Conservation (phyloP, 2,797 vertebrate species). For the Corythornis leucogaster region DNA sequence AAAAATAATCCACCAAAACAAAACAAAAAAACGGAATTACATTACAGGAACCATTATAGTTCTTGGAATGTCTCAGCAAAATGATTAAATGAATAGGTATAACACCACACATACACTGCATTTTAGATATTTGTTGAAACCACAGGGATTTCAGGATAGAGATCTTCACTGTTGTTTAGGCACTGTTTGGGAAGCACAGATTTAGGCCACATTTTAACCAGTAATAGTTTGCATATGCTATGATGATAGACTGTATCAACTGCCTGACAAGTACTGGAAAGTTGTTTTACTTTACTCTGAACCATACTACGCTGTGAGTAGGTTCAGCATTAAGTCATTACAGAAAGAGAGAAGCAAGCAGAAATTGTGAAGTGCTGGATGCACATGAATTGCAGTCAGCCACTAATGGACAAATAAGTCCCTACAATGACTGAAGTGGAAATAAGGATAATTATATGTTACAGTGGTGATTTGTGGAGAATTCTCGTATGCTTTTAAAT, state of each 20-base stretch:
- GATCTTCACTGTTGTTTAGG: background rate
- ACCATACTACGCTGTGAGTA: background rate
- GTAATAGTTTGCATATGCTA: background rate
- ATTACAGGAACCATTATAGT: background rate
- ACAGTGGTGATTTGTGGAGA: background rate
- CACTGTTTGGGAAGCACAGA: background rate
- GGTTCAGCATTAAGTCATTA: background rate
- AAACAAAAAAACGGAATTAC: background rate
- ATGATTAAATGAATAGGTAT: background rate
- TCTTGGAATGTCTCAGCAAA: background rate
- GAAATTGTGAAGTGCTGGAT: background rate
- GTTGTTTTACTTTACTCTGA: background rate
- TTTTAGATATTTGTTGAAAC: background rate
- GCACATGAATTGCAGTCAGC: background rate
- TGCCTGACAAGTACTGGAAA: background rate
- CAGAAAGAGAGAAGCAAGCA: background rate
- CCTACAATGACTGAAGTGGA: background rate
- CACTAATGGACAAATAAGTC: background rate
- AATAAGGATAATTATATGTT: background rate
- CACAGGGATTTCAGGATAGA: background rate
- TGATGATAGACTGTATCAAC: background rate
- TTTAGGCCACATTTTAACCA: background rate
- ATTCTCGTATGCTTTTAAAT: background rate
- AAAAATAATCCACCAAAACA: no score
- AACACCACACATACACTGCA: background rate